A percentile compares a stretch with the other conserved stretches of the same genome.
phyloP scores from a whole-genome alignment of 2,113 vertebrate genomes.

The Globicephala melas region DNA sequence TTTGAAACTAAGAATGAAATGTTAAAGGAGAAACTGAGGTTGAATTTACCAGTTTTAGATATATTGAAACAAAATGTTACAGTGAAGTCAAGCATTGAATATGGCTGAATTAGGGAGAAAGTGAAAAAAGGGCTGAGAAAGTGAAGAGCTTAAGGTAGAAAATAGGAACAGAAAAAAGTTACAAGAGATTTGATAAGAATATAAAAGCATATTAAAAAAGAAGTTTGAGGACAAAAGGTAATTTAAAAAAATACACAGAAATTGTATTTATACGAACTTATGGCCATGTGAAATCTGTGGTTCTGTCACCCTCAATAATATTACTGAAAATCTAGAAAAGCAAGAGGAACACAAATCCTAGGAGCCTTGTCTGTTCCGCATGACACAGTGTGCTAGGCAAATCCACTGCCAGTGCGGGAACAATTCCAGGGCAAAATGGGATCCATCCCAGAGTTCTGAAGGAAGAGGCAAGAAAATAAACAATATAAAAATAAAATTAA shows the following conservation, averaged over 20 bases:
- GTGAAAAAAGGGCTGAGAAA: background rate
- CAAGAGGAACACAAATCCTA: slow-evolving; percentile 44
- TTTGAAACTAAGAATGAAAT: slow-evolving; percentile 47
- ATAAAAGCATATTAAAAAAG: slow-evolving; percentile 11
- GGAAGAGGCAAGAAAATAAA: slow-evolving; percentile 71
- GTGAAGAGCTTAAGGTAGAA: background rate
- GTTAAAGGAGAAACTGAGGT: slow-evolving; percentile 34
- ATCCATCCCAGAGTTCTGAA: slow-evolving; percentile 60
- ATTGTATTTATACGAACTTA: slow-evolving; percentile 17
- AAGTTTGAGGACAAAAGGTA: slow-evolving; percentile 8
- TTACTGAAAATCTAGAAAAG: slow-evolving; percentile 50
- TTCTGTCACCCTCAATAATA: slow-evolving; percentile 16
- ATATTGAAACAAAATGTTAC: slow-evolving; percentile 29
- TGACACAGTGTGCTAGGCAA: slow-evolving; percentile 35
- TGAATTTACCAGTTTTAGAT: slow-evolving; percentile 40
- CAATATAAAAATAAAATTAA: slow-evolving; percentile 72
- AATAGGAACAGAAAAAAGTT: slow-evolving; percentile 13
- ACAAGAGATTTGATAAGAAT: background rate
- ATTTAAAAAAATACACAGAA: background rate
- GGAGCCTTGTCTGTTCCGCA: slow-evolving; percentile 14
- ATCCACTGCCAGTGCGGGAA: slow-evolving; percentile 60
- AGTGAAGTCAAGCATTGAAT: background rate
- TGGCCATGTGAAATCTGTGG: slow-evolving; percentile 3
- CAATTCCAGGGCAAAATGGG: slow-evolving; percentile 69
- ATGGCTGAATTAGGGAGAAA: slow-evolving; percentile 35